Conservation (phyloP, 2,888 invertebrate genomes). For the Chymomyza caudatula region DNA sequence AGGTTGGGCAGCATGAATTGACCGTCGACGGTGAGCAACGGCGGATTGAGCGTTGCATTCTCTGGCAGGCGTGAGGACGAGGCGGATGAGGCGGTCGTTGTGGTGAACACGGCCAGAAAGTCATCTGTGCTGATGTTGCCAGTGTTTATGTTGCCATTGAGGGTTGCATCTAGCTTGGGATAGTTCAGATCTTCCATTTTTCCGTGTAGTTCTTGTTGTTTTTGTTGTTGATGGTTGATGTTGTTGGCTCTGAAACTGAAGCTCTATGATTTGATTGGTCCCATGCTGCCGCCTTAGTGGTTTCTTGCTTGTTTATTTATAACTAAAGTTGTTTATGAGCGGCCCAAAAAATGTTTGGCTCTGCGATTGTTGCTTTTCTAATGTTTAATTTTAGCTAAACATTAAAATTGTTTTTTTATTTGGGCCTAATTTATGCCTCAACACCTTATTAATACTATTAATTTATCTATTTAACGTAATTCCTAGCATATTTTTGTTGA, state of each 20-base stretch:
- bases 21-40: conserved; percentile 65
- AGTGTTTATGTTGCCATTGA: no score
- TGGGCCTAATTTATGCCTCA: conserved; percentile 13
- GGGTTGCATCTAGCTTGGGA: conserved; percentile 66
- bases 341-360: background rate
- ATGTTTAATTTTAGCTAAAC: background rate
- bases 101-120: conserved; percentile 76
- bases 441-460: conserved; percentile 51
- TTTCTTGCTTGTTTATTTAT: background rate
- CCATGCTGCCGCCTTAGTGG: conserved; percentile 47
- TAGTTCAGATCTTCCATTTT: conserved; percentile 64
- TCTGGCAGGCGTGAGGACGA: conserved; percentile 8
- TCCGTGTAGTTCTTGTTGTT: conserved; percentile 55
- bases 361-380: background rate
- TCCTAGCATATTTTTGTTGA: background rate
- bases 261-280: conserved; percentile 57
- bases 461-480: conserved; percentile 46
- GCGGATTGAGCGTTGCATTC: conserved; percentile 64
- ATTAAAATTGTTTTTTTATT: background rate
- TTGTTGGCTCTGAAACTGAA: background rate
- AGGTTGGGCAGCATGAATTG: conserved; percentile 63
- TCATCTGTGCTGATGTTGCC: conserved; percentile 78
- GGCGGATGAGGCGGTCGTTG: conserved; percentile 31
- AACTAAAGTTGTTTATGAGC: background rate
- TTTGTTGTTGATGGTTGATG: background rate